These are phyloP conservation scores for Folsomia manolachei DNA, from an alignment of 2,888 invertebrate species.

Conservation along the genomic window DNA sequence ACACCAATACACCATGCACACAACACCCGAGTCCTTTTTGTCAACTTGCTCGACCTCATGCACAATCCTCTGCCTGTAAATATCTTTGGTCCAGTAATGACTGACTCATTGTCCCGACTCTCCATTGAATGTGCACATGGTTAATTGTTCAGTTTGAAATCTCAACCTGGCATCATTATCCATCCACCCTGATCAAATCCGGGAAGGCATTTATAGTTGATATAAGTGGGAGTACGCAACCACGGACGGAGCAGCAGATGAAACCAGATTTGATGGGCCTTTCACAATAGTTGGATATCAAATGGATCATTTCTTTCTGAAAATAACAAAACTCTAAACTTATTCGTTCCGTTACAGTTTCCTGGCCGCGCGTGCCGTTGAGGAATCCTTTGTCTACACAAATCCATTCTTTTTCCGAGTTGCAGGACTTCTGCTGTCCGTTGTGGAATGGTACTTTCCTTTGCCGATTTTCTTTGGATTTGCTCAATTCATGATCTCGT, in stretches of 20 bases:
- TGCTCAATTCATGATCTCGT: no score
- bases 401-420: slow-evolving; percentile 3
- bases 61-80: neutral
- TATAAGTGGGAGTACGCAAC: no score
- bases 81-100: neutral
- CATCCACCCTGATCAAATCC: neutral
- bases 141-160: slow-evolving; percentile 14
- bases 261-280: slow-evolving; percentile 7
- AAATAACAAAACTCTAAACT: slow-evolving; percentile 11
- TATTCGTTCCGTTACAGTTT: slow-evolving; percentile 22
- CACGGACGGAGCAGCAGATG: slow-evolving; percentile 10
- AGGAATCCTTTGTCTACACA: slow-evolving; percentile 3
- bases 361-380: slow-evolving; percentile 13
- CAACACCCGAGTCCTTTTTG: neutral
- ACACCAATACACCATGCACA: no score
- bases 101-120: neutral
- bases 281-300: slow-evolving; percentile 8
- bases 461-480: no score
- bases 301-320: slow-evolving; percentile 5
- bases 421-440: no score
- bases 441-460: no score
- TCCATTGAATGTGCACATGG: slow-evolving; percentile 7
- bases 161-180: slow-evolving; percentile 11
- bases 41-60: slow-evolving; percentile 9
- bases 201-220: no score